Percentiles rank a stretch among this genome's conserved stretches.
Conservation (phyloP, 1,140 invertebrate genomes). For the Heliconius congener region DNA sequence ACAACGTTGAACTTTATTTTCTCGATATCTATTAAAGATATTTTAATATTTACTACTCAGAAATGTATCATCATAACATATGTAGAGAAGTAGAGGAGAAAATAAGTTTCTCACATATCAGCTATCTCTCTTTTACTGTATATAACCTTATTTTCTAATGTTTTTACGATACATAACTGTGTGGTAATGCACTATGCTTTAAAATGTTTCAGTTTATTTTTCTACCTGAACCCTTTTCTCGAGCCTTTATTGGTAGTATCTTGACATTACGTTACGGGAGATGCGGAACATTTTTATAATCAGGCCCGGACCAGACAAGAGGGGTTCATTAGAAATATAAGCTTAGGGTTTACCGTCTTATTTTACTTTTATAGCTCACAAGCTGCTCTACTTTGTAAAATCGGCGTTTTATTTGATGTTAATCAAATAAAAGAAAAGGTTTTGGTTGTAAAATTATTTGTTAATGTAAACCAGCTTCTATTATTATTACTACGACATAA, state of each 20-base stretch:
- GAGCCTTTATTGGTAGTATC: constrained; percentile 10
- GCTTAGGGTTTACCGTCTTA: constrained; percentile 10
- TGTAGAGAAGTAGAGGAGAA: too few species aligned
- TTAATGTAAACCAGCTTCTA: neutral
- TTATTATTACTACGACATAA: neutral
- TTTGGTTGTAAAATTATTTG: neutral
- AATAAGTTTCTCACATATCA: too few species aligned
- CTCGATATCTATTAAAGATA: too few species aligned
- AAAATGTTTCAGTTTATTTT: neutral
- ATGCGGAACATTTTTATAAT: constrained; percentile 14
- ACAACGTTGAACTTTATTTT: too few species aligned
- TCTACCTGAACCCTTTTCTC: constrained; percentile 5
- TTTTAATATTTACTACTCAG: too few species aligned
- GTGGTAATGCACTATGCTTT: neutral
- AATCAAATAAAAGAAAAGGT: constrained; percentile 14
- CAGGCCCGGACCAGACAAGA: constrained; percentile 16
- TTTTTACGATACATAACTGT: neutral
- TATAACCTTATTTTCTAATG: neutral
- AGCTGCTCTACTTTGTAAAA: constrained; percentile 7
- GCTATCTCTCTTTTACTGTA: too few species aligned
- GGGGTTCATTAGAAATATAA: constrained; percentile 25
- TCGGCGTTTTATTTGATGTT: constrained; percentile 21
- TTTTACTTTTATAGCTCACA: constrained; percentile 22
- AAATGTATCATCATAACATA: too few species aligned
- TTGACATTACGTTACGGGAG: constrained; percentile 1